Evolutionary conservation across 2,797 vertebrate genomes (phyloP).

Genomic region (Coluber constrictor): DNA sequence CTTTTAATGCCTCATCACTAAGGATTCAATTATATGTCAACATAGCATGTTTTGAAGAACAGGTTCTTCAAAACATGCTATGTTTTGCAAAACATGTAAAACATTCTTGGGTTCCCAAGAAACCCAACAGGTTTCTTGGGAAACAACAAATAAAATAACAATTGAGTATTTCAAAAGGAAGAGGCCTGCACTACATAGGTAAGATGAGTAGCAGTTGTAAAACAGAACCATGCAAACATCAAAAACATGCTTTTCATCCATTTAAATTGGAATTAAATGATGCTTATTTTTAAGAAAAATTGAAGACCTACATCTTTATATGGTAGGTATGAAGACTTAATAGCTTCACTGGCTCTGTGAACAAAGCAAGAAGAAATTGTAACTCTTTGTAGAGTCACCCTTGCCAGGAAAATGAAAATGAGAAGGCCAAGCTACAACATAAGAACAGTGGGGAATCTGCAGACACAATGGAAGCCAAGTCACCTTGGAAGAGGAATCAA

Average conservation of each 20-base stretch:
- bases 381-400: background rate
- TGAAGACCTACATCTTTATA: background rate
- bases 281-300: background rate
- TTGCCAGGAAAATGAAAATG: background rate
- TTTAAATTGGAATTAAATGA: background rate
- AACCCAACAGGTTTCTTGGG: too few relatives aligned
- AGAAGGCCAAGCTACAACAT: background rate
- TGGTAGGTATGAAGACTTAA: background rate
- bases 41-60: background rate
- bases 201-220: background rate
- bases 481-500: background rate
- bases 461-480: background rate
- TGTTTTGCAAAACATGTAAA: too few relatives aligned
- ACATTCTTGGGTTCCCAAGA: too few relatives aligned
- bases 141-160: background rate
- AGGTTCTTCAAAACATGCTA: too few relatives aligned
- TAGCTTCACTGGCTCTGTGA: background rate
- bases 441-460: background rate
- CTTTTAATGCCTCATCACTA: background rate
- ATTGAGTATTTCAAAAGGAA: background rate
- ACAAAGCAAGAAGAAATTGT: background rate
- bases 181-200: background rate
- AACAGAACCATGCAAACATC: background rate
- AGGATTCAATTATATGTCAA: background rate
- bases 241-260: background rate